phyloP scores from a whole-genome alignment of 2,797 vertebrate species.

The Masticophis lateralis region DNA sequence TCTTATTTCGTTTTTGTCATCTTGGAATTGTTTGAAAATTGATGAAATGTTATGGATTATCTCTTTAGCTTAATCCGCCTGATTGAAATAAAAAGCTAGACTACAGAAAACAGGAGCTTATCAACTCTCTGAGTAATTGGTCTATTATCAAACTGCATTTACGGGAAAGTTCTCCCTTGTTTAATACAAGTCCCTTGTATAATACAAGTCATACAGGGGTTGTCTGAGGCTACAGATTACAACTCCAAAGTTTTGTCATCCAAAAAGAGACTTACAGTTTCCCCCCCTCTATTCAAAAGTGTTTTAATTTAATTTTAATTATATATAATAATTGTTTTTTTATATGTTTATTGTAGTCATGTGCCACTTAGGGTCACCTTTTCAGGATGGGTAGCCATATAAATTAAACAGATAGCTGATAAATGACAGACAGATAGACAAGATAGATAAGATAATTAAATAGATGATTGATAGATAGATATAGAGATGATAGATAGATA shows the following conservation, averaged over 20 bases:
- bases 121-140: not conserved
- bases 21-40: not conserved
- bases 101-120: not conserved
- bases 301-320: not conserved
- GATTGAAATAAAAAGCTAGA: not conserved
- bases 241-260: not conserved
- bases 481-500: no score
- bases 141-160: not conserved
- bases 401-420: not conserved
- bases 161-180: not conserved
- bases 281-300: not conserved
- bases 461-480: no score
- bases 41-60: not conserved
- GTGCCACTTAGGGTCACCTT: not conserved
- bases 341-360: not conserved
- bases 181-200: not conserved
- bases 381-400: not conserved
- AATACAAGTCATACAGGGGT: not conserved
- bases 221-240: not conserved
- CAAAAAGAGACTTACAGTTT: not conserved
- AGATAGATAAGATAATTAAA: no score
- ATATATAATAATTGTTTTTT: not conserved
- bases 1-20: not conserved
- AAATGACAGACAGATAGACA: no score
- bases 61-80: not conserved